A percentile compares a stretch with the other conserved stretches of the same genome.
Evolutionary conservation across 2,888 invertebrate species (phyloP).

Genomic region (Sarcophaga rosellei): DNA sequence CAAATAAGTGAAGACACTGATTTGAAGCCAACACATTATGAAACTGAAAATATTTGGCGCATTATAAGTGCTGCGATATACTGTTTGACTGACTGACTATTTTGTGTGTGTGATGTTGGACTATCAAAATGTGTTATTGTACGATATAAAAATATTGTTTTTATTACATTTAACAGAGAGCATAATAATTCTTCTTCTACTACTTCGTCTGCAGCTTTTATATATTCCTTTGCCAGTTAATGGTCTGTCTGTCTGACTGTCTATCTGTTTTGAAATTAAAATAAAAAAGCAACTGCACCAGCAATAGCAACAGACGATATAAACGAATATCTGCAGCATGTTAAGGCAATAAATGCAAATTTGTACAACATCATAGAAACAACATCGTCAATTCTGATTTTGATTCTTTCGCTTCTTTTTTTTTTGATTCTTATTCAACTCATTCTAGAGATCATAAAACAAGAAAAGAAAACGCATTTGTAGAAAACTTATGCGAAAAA

Average conservation of each 20-base stretch:
- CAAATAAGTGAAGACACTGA: not conserved
- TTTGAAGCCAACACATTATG: not conserved
- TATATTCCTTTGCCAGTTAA: constrained; percentile 39
- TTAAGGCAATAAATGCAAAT: constrained; percentile 68
- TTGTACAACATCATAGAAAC: constrained; percentile 67
- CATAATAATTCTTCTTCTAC: constrained; percentile 77
- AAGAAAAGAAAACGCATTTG: constrained; percentile 63
- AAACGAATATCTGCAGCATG: constrained; percentile 61
- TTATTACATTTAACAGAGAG: constrained; percentile 77
- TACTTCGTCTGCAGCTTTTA: not conserved
- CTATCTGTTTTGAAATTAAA: not conserved
- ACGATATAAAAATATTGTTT: constrained; percentile 71
- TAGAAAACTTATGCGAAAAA: constrained; percentile 6
- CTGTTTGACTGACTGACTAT: constrained; percentile 25
- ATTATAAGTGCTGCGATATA: constrained; percentile 31
- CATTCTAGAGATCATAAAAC: constrained; percentile 49
- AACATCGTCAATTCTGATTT: constrained; percentile 52
- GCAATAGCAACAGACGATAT: constrained; percentile 6
- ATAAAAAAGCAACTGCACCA: constrained; percentile 15
- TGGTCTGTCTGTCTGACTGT: constrained; percentile 45
- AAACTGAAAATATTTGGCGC: constrained; percentile 14
- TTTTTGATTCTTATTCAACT: not conserved
- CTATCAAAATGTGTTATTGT: constrained; percentile 62
- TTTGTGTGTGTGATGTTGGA: constrained; percentile 40
- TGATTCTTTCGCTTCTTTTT: constrained; percentile 14